Percentiles rank a stretch among this genome's conserved stretches.
phyloP scores from a whole-genome alignment of 2,113 vertebrate genomes.

The Rhea pennata region DNA sequence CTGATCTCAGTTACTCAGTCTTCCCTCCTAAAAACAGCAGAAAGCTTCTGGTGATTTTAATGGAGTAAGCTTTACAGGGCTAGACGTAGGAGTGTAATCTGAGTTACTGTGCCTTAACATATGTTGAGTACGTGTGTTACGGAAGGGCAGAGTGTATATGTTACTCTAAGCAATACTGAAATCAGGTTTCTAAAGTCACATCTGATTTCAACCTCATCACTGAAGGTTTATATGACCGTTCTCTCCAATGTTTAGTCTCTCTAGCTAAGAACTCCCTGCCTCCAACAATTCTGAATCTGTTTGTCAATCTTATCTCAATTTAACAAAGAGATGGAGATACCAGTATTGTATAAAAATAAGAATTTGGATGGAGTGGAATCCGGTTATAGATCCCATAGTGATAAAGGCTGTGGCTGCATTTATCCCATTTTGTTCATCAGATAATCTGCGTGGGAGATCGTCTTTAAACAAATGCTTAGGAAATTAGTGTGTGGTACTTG shows the following conservation, averaged over 20 bases:
- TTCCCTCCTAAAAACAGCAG: background rate
- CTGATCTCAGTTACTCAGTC: background rate
- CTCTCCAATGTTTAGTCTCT: background rate
- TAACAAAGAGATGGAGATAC: background rate
- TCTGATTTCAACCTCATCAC: background rate
- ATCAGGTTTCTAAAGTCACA: accelerated
- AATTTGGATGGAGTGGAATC: background rate
- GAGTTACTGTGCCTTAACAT: accelerated
- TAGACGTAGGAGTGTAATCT: no score
- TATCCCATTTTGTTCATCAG: background rate
- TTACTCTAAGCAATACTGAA: background rate
- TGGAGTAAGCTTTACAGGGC: background rate
- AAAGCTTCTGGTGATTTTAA: background rate
- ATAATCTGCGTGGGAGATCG: background rate
- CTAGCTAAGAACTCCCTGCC: background rate
- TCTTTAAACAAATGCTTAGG: background rate
- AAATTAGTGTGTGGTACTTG: background rate
- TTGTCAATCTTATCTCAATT: background rate
- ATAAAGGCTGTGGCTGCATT: background rate
- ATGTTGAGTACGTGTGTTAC: accelerated
- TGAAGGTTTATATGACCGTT: accelerated
- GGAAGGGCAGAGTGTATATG: background rate
- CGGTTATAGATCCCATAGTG: background rate
- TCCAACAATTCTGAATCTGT: background rate
- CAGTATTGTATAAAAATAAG: background rate